Conservation (phyloP, 1,140 invertebrate species). For the Euwallacea similis region DNA sequence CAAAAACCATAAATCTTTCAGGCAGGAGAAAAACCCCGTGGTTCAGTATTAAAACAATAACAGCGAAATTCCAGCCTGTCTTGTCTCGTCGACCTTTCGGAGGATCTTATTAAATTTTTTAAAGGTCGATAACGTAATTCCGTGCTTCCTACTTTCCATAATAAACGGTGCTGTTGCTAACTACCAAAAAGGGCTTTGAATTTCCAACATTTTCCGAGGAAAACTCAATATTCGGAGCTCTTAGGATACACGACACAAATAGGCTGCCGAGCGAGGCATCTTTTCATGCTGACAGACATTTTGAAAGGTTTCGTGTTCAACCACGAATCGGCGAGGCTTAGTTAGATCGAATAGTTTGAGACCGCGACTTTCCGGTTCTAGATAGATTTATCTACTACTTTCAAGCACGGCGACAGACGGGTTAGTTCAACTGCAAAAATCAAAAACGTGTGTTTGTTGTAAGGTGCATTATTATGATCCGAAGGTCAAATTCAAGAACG, state of each 20-base stretch:
- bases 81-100: no score
- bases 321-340: conserved; percentile 16
- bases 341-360: conserved; percentile 12
- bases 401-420: no score
- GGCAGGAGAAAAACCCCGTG: no score
- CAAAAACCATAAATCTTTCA: no score
- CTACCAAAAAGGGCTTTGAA: conserved; percentile 16
- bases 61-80: no score
- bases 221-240: conserved; percentile 22
- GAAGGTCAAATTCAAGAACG: no score
- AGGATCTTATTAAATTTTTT: conserved; percentile 1
- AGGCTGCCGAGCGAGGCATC: conserved; percentile 23
- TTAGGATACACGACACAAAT: conserved; percentile 28
- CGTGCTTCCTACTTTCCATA: not conserved
- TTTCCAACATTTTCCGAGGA: conserved; percentile 23
- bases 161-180: conserved; percentile 11
- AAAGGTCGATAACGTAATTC: not conserved
- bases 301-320: conserved; percentile 32
- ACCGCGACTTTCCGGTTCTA: not conserved
- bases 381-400: not conserved
- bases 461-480: no score
- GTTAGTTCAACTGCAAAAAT: no score
- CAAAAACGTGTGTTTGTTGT: no score
- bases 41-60: no score
- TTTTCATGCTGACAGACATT: conserved; percentile 35